These are phyloP conservation scores for Bufo bufo DNA, from an alignment of 2,113 vertebrate species.

Conservation along the genomic window DNA sequence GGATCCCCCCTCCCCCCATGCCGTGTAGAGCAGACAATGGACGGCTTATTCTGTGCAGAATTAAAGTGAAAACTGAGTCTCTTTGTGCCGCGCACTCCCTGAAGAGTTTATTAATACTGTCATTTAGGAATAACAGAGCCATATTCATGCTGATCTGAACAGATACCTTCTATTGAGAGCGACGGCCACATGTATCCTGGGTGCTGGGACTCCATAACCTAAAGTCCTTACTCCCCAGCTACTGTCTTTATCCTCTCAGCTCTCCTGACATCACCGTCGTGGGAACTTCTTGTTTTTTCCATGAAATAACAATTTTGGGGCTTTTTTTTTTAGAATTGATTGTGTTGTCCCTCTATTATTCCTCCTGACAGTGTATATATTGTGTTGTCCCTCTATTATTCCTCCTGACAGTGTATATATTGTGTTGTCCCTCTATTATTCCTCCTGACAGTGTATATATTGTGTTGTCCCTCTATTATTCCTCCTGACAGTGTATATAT, in stretches of 20 bases:
- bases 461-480: too few species aligned
- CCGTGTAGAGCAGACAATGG: conserved; percentile 11
- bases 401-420: too few species aligned
- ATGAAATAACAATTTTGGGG: not conserved
- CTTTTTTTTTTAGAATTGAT: not conserved
- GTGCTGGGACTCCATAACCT: not conserved
- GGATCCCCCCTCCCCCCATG: not conserved
- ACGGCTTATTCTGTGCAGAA: conserved; percentile 28
- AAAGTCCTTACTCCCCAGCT: not conserved
- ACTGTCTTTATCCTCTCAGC: too few species aligned
- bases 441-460: too few species aligned
- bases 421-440: too few species aligned
- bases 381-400: too few species aligned
- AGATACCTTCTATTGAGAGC: conserved; percentile 24
- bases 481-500: too few species aligned
- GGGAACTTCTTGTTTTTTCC: too few species aligned
- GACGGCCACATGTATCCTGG: not conserved
- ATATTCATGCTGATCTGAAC: conserved; percentile 45
- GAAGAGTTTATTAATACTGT: conserved; percentile 40
- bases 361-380: too few species aligned
- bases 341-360: too few species aligned
- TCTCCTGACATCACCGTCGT: too few species aligned
- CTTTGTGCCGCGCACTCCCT: conserved; percentile 22
- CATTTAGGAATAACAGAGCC: conserved; percentile 34
- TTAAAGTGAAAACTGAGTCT: conserved; percentile 39